Evolutionary conservation across 2,888 invertebrate species (phyloP).

Genomic region (Chrysolina americana): DNA sequence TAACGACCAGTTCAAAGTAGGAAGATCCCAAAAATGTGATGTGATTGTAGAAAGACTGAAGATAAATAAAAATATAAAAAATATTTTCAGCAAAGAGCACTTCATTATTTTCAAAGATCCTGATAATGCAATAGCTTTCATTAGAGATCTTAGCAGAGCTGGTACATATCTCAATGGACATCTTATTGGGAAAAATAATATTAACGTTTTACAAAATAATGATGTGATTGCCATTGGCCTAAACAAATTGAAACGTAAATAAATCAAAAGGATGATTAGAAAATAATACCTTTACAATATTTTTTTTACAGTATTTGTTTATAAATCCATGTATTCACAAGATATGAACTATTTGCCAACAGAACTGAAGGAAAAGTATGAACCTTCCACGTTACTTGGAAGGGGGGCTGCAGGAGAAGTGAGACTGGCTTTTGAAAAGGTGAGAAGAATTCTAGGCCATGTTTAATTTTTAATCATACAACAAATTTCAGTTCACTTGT

Average conservation of each 20-base stretch:
- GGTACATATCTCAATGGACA: conserved; percentile 48
- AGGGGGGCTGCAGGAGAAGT: conserved; percentile 91
- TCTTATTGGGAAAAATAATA: conserved; percentile 43
- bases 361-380: conserved; percentile 79
- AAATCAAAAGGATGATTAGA: conserved; percentile 59
- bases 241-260: conserved; percentile 73
- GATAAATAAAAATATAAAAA: conserved; percentile 35
- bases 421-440: conserved; percentile 80
- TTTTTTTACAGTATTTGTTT: conserved; percentile 46
- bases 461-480: neutral
- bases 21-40: conserved; percentile 43
- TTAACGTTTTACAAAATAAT: conserved; percentile 77
- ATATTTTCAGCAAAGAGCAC: conserved; percentile 46
- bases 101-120: conserved; percentile 42
- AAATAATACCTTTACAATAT: neutral
- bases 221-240: conserved; percentile 80
- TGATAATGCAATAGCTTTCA: conserved; percentile 39
- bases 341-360: conserved; percentile 70
- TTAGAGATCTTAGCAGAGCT: conserved; percentile 44
- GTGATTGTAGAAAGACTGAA: conserved; percentile 32
- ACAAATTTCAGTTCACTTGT: conserved; percentile 74
- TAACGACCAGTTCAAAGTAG: conserved; percentile 42
- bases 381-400: conserved; percentile 81
- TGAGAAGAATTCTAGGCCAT: conserved; percentile 60
- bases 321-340: conserved; percentile 44